Evolutionary conservation across 2,113 vertebrate species (phyloP).

Genomic region (Syngnathus scovelli): DNA sequence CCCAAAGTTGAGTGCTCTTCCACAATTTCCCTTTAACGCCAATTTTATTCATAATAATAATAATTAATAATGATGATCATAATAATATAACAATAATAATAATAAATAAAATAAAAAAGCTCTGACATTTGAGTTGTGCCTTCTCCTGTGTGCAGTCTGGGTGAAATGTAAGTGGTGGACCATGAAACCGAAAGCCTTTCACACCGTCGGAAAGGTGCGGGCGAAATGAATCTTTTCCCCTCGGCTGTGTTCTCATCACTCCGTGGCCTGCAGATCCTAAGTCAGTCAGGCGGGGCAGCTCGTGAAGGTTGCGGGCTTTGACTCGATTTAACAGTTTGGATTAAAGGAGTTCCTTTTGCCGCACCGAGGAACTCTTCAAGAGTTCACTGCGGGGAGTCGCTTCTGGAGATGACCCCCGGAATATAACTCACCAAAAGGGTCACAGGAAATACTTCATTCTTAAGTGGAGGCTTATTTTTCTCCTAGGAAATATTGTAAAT

Average conservation of each 20-base stretch:
- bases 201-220: background rate
- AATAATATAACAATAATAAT: too few relatives aligned
- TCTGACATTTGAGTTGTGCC: conserved; percentile 7
- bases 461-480: background rate
- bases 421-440: background rate
- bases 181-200: conserved; percentile 7
- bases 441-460: background rate
- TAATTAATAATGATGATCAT: too few relatives aligned
- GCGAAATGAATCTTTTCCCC: conserved; percentile 6
- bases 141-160: background rate
- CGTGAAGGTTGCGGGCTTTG: conserved; percentile 2
- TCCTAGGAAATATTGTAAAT: background rate
- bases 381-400: background rate
- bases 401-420: background rate
- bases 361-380: background rate
- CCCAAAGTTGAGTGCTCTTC: too few relatives aligned
- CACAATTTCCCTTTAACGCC: too few relatives aligned
- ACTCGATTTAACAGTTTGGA: background rate
- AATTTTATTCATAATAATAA: too few relatives aligned
- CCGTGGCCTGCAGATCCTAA: background rate
- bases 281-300: conserved; percentile 1
- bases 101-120: too few relatives aligned
- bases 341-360: background rate
- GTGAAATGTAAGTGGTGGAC: conserved; percentile 6
- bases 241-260: conserved; percentile 5